Evolutionary conservation across 2,797 vertebrate species (phyloP).

Genomic region (Leptodactylus fallax): DNA sequence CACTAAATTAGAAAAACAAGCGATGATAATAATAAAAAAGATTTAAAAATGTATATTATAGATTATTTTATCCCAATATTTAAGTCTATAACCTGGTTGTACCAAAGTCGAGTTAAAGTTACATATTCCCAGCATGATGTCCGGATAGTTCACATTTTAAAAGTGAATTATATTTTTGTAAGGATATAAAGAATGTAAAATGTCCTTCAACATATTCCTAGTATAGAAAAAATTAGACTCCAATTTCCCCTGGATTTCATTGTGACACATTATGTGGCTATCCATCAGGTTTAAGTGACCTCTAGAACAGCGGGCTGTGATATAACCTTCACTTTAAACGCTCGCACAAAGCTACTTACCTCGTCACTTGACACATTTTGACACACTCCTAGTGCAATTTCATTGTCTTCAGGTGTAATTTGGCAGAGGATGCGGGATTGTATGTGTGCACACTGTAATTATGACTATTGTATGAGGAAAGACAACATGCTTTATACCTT

Average conservation of each 20-base stretch:
- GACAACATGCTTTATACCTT: neutral
- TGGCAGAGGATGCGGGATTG: too few relatives aligned
- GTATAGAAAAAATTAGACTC: neutral
- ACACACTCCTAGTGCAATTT: neutral
- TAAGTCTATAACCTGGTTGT: too few relatives aligned
- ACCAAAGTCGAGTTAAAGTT: too few relatives aligned
- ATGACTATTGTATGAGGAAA: too few relatives aligned
- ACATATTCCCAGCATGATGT: too few relatives aligned
- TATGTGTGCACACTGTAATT: too few relatives aligned
- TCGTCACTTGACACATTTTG: neutral
- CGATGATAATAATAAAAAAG: too few relatives aligned
- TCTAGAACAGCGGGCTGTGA: neutral
- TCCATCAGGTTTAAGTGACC: neutral
- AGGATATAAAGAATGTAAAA: neutral
- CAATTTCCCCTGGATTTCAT: neutral
- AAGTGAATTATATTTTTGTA: neutral
- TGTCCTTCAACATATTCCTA: neutral
- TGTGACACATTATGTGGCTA: slow-evolving; percentile 6
- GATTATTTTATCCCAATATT: too few relatives aligned
- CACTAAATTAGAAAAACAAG: too few relatives aligned
- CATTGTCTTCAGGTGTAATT: neutral
- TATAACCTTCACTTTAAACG: neutral
- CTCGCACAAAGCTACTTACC: neutral
- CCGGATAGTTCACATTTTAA: neutral
- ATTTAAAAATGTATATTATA: too few relatives aligned